Base-by-base conservation (phyloP, 1,140 invertebrate species). In the Colletes latitarsis region DNA sequence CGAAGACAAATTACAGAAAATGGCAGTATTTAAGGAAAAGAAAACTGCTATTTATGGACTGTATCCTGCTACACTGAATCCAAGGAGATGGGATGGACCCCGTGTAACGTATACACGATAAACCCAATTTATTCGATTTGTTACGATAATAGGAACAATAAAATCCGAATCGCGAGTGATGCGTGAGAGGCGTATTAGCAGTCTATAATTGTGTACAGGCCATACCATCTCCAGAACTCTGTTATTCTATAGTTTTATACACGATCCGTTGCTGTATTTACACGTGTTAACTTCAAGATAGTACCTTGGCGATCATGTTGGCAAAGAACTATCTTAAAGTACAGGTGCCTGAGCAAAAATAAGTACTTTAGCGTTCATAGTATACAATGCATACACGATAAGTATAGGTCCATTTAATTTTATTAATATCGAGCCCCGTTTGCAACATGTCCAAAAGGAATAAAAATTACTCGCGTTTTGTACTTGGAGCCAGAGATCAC, bases 251-350 rank as follows among this genome's bases (percentile, higher is more conserved):
- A 73, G 52, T 86, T 88, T 88, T 88, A 87, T 87, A 86, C 73
- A 74, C 83, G 79, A 88, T 86, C 75, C 43, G 70, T 79, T 87
- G 83, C 66, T 88, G 76, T 82, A 81, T 89, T 87, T 82, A 80
- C 85, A 88, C 88, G 81, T 88, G 88, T 88, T 83, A 66, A 79
- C 87, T 89, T 89, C 82, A 88, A 88, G 87, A 89, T 89, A 89
- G 88, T 88, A 89, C 79, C 78, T 88, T 88, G 87, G 79, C 82
- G 49, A 84, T 82, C 49, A 55, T 66, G 52, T 79, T 82, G 87
- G 63, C 77, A 83, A 84, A 73, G 81, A 66, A 78, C 83, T 86
- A 88, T 84, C 81, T 88, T 87, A n/a, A 88, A 86, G 87, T 87
- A 82, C 83, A 85, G 80, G 83, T 89, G 87, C 80, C 82, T 83